Base-by-base conservation (phyloP, 2,888 invertebrate genomes). In the Argynnis bischoffii region DNA sequence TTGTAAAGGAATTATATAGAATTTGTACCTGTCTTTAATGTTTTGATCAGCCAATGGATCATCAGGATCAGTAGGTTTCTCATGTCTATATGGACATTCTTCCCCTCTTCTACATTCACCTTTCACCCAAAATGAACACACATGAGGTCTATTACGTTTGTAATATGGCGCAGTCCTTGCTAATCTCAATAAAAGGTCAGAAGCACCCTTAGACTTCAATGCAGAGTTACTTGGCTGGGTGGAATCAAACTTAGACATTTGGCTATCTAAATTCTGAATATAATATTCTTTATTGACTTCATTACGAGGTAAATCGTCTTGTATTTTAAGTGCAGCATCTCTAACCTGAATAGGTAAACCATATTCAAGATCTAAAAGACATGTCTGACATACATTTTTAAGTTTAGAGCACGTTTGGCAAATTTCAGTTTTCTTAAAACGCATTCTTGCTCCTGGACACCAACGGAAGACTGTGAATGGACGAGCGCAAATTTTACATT, bases 51-150 rank as follows among this genome's bases (percentile, higher is more conserved):
- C 97, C 54, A 99, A 90, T 1, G 99, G 99, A 93, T 99, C 99
- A 90, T 99, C 99, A 18, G 99, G 98, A 90, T 99, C 99, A 2
- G 98, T 98, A 0, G 99, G 99, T 83, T 98, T 98, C 83, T 99
- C 99, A 80, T 99, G 99, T 51, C 99, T 93, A 84, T 98, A 99
- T 0, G 99, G 99, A 86, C 99, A 99, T 83, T 99, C 99, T 86
- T 99, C 99, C 18, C 99, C 99, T 85, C 99, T 93, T 80, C 98
- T 95, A 84, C 99, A 99, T 86, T 99, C 98, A 2, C 98, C 99
- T 92, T 99, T 99, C n/a, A 99, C 98, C 97, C 98, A 99, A 88
- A 99, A 99, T 0, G 98, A 98, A 86, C 99, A 99, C 63, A 99
- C 98, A 88, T 99, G 99, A 0, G 99, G 98, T 76, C 98, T 93